phyloP scores from a whole-genome alignment of 2,888 invertebrate genomes.

The Watsonalla cultraria region DNA sequence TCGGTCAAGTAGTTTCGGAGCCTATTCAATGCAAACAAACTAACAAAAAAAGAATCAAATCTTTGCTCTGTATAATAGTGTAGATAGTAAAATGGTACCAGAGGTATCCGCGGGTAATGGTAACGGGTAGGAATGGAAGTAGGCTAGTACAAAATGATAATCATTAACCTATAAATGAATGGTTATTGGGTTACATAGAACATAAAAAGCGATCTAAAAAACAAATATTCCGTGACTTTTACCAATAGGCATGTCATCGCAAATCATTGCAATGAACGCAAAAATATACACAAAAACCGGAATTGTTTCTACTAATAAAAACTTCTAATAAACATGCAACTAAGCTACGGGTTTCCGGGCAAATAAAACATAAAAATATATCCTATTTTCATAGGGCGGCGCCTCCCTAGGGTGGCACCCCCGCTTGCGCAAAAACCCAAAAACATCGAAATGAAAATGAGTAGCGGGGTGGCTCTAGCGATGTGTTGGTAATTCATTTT shows the following conservation, averaged over 20 bases:
- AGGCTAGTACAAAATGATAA: neutral
- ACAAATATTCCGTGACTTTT: conserved; percentile 61
- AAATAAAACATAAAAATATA: conserved; percentile 80
- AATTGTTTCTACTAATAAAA: conserved; percentile 77
- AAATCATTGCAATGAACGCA: conserved; percentile 44
- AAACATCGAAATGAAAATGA: conserved; percentile 80
- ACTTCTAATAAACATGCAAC: conserved; percentile 79
- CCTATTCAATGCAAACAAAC: no score
- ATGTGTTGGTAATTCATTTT: conserved; percentile 79
- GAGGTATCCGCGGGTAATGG: no score
- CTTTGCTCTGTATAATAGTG: no score
- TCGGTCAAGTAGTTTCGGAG: no score
- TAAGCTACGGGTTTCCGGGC: conserved; percentile 77
- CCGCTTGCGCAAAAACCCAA: conserved; percentile 78
- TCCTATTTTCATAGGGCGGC: conserved; percentile 78
- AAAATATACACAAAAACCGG: conserved; percentile 40
- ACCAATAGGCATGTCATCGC: conserved; percentile 54
- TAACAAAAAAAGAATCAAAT: no score
- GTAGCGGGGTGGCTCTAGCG: conserved; percentile 62
- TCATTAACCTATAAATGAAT: neutral
- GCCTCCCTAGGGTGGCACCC: conserved; percentile 33
- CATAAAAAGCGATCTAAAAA: conserved; percentile 29
- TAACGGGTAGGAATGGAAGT: neutral
- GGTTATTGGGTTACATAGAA: conserved; percentile 9
- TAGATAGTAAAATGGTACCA: no score